Evolutionary conservation across 2,113 vertebrate genomes (phyloP), one percentile per base, ranked within the genome.

Genomic region (Festucalex cinctus): DNA sequence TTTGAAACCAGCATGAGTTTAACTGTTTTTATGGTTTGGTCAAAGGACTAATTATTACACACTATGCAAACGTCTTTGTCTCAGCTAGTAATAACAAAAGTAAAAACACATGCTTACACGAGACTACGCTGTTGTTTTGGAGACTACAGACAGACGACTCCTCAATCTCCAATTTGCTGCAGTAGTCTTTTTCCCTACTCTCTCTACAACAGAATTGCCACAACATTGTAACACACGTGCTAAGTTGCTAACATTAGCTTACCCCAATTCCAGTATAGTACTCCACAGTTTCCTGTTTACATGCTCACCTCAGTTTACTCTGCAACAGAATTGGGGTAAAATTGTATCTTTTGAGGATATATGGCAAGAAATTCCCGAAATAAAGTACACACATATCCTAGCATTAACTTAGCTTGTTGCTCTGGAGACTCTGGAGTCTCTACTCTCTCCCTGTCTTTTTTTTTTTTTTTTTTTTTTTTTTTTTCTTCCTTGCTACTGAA

Each of bases 1-100:
- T 68, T 63, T 56, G 66, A 39, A 28, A 56, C 37, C 62, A 63
- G 44, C 0, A 7, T 67, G 39, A 61, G 57, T 61, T 72, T 58
- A 26, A 65, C 24, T 41, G 16, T 32, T 39, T 53, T 35, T 63
- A 16, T 26, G 46, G 22, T 17, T 61, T n/a, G 17, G 72, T 44
- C 39, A 28, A 66, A 59, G 9, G 9, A 2, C 32, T 61, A 10
- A n/a, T 51, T 51, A 51, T n/a, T 3, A 4, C 48, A 9, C 44
- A 46, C 28, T 2, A 32, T 32, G 28, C 28, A 32, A 6, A 39
- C 14, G 17, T 46, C 43, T 19, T 19, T 17, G 17, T 46, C 16
- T 46, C 51, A 28, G 22, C 51, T 12, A 5, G 5, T 54, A 54
- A 54, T 32, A 6, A 35, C 2, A 6, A 6, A 26, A 54, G 26